A percentile compares a stretch with the other conserved stretches of the same genome.
phyloP scores from a whole-genome alignment of 1,140 invertebrate species.

The Macrobrachium nipponense region DNA sequence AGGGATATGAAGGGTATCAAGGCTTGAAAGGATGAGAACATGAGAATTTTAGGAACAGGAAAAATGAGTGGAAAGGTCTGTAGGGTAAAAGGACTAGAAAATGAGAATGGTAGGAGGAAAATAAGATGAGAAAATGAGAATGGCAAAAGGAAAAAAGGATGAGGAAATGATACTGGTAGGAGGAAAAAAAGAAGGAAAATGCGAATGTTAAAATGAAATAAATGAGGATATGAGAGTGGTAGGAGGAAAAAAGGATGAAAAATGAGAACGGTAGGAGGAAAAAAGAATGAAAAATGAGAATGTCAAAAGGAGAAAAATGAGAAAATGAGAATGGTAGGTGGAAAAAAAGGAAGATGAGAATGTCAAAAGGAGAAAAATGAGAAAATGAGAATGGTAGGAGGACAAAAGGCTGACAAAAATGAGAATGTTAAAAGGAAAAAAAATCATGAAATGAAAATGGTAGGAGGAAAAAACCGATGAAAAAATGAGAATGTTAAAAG shows the following conservation, averaged over 20 bases:
- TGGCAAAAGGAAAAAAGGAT: conserved; percentile 5
- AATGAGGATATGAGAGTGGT: not conserved
- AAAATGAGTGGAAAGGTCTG: no score
- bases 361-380: not conserved
- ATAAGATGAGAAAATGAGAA: not conserved
- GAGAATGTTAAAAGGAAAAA: not conserved
- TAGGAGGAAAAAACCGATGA: not conserved
- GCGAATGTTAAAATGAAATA: not conserved
- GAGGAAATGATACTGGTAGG: no score
- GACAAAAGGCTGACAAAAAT: not conserved
- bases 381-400: not conserved
- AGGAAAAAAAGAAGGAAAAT: not conserved
- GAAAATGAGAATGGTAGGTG: not conserved
- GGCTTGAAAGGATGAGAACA: no score
- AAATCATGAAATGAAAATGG: not conserved
- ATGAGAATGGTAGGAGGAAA: no score
- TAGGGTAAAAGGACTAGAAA: no score
- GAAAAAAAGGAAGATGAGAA: not conserved
- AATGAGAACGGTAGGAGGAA: not conserved
- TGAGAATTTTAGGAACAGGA: not conserved
- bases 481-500: not conserved
- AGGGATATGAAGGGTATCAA: no score
- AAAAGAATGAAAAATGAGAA: not conserved
- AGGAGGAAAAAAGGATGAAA: not conserved
- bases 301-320: not conserved